These are phyloP conservation scores for Siderastrea siderea DNA, from an alignment of 92 coral and sea anemone species.

Conservation along the genomic window DNA sequence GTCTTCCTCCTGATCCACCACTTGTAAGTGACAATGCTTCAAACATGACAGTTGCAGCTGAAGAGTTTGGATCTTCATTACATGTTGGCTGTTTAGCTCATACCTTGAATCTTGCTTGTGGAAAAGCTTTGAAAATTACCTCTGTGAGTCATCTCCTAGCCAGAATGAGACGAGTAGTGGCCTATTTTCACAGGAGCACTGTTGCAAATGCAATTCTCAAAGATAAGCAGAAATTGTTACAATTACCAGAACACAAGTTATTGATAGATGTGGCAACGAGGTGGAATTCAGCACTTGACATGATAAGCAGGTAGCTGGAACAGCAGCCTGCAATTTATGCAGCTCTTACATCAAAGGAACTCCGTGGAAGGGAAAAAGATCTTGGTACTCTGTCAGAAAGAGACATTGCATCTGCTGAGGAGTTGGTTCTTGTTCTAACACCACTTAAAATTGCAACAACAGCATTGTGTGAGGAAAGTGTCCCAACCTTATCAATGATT, in stretches of 20 bases:
- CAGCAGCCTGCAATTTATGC: slow-evolving; percentile 65
- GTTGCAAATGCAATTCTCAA: slow-evolving; percentile 66
- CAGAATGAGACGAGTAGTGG: slow-evolving; percentile 63
- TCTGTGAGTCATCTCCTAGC: slow-evolving; percentile 68
- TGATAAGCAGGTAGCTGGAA: slow-evolving; percentile 69
- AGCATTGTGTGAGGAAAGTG: slow-evolving; percentile 62
- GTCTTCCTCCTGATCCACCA: slow-evolving; percentile 71
- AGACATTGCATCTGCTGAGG: slow-evolving; percentile 44
- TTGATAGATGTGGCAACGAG: slow-evolving; percentile 63
- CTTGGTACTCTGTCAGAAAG: slow-evolving; percentile 50
- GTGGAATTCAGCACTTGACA: slow-evolving; percentile 67
- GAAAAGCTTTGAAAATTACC: slow-evolving; percentile 59
- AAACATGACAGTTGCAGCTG: slow-evolving; percentile 69
- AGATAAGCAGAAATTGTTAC: slow-evolving; percentile 64
- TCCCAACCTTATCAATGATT: slow-evolving; percentile 59
- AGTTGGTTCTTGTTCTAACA: slow-evolving; percentile 51
- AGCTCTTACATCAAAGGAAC: slow-evolving; percentile 65
- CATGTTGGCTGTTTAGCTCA: slow-evolving; percentile 70
- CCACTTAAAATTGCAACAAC: slow-evolving; percentile 47
- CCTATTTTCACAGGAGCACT: slow-evolving; percentile 65
- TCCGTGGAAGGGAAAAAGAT: slow-evolving; percentile 55
- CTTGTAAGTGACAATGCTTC: slow-evolving; percentile 68
- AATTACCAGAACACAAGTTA: too few relatives aligned
- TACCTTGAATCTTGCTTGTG: slow-evolving; percentile 70
- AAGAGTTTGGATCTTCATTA: slow-evolving; percentile 49